Evolutionary conservation across 2,888 invertebrate species (phyloP).

Genomic region (Spisula subtruncata): DNA sequence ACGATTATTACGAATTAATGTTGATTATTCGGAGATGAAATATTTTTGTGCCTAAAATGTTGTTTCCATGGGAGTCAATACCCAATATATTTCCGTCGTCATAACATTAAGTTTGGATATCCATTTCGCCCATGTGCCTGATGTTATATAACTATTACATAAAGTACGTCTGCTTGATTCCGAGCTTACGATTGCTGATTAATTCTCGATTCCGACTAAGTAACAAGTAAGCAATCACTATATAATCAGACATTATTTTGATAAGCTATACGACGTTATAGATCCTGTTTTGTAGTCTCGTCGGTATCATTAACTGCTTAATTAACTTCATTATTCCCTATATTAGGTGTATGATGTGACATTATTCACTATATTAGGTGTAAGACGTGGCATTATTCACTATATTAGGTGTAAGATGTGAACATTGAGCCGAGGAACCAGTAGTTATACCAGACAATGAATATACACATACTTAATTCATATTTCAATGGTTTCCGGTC

Average conservation of each 20-base stretch:
- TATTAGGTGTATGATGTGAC: too few species aligned
- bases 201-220: background rate
- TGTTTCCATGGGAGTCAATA: conserved; percentile 16
- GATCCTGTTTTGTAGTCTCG: too few species aligned
- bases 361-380: too few species aligned
- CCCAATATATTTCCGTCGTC: background rate
- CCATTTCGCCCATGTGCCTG: conserved; percentile 10
- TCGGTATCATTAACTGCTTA: too few species aligned
- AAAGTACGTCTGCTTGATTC: background rate
- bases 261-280: background rate
- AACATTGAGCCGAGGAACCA: too few species aligned
- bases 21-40: conserved; percentile 4
- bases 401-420: too few species aligned
- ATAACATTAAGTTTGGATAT: background rate
- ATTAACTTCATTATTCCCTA: too few species aligned
- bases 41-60: conserved; percentile 10
- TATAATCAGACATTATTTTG: background rate
- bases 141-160: background rate
- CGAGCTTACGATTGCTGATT: background rate
- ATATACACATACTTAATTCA: too few species aligned
- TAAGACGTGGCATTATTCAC: too few species aligned
- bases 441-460: too few species aligned
- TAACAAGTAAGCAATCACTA: background rate
- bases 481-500: too few species aligned
- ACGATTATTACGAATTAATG: background rate